Evolutionary conservation across 2,888 invertebrate species (phyloP).

Genomic region (Tholera decimalis): DNA sequence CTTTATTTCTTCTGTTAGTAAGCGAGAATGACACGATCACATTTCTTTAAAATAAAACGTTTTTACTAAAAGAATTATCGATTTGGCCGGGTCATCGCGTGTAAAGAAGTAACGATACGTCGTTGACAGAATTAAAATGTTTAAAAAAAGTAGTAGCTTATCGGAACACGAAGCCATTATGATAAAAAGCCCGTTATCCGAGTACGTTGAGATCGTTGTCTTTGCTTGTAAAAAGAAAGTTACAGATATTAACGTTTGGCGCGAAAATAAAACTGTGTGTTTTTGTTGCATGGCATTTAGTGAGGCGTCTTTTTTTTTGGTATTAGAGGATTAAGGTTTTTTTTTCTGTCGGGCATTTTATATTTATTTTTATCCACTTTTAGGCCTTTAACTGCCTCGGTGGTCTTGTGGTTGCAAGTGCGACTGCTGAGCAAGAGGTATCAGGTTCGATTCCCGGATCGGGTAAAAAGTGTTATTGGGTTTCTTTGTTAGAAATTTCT

Average conservation of each 20-base stretch:
- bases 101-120: constrained; percentile 56
- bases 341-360: constrained; percentile 4
- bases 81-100: constrained; percentile 68
- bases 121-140: constrained; percentile 70
- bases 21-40: constrained; percentile 8
- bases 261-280: constrained; percentile 54
- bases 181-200: constrained; percentile 80
- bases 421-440: too few relatives aligned
- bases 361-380: neutral
- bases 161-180: constrained; percentile 81
- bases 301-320: neutral
- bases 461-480: too few relatives aligned
- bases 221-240: constrained; percentile 69
- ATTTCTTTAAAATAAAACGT: neutral
- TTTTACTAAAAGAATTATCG: constrained; percentile 51
- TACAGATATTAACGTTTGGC: constrained; percentile 58
- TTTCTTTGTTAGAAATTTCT: too few relatives aligned
- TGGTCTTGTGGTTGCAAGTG: too few relatives aligned
- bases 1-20: neutral
- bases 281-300: constrained; percentile 32
- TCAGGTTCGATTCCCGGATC: too few relatives aligned
- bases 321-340: neutral
- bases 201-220: constrained; percentile 66
- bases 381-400: too few relatives aligned
- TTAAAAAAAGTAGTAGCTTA: constrained; percentile 79